Percentiles rank a stretch among this genome's conserved stretches.
phyloP scores from a whole-genome alignment of 2,797 vertebrate genomes.

The Sebastes iracundus region DNA sequence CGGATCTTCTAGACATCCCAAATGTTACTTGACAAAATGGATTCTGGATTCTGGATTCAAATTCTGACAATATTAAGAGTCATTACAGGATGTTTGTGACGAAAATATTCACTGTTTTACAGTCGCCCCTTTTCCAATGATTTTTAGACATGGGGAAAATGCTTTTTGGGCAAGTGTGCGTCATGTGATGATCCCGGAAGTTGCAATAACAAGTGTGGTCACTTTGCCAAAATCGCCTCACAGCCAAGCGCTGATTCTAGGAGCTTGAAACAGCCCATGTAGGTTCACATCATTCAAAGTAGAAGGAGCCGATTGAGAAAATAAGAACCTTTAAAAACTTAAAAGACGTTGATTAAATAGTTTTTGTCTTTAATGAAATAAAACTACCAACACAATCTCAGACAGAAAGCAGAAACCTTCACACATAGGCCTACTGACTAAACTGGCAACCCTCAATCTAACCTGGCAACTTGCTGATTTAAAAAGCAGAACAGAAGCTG shows the following conservation, averaged over 20 bases:
- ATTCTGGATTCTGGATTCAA: too few species aligned
- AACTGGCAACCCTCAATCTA: neutral
- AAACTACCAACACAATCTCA: neutral
- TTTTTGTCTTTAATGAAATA: neutral
- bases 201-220: too few species aligned
- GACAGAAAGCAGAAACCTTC: neutral
- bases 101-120: neutral
- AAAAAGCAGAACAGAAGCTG: neutral
- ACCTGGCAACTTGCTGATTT: neutral
- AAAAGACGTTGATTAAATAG: neutral
- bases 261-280: too few species aligned
- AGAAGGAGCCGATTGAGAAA: neutral
- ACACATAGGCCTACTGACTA: neutral
- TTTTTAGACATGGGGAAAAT: too few species aligned
- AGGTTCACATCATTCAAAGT: neutral
- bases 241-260: too few species aligned
- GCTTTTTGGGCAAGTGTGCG: too few species aligned
- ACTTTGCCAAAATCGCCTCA: too few species aligned
- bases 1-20: neutral
- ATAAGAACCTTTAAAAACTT: neutral
- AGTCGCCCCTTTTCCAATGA: too few species aligned
- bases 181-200: too few species aligned
- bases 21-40: neutral
- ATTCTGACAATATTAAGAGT: neutral
- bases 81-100: neutral